phyloP scores from a whole-genome alignment of 2,888 invertebrate genomes.

The Phrixothrix hirtus region DNA sequence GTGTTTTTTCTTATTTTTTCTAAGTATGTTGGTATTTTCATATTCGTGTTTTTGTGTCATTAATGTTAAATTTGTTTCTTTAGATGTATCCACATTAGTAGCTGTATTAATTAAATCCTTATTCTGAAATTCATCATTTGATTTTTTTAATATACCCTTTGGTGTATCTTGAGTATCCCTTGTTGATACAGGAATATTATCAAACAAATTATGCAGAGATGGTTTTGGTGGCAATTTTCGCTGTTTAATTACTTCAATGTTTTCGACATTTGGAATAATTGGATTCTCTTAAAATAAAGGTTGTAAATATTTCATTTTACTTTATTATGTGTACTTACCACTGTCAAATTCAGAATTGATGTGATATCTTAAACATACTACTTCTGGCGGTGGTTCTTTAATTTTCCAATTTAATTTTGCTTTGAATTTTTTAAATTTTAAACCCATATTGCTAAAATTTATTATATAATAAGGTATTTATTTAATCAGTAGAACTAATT shows the following conservation, averaged over 20 bases:
- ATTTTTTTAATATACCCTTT: conserved; percentile 17
- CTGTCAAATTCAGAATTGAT: conserved; percentile 16
- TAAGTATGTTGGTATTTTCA: not conserved
- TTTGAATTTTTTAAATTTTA: conserved; percentile 17
- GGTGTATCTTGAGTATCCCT: too few species aligned
- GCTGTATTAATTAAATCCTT: too few species aligned
- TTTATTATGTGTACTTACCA: conserved; percentile 9
- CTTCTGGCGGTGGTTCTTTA: conserved; percentile 11
- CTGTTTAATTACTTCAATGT: too few species aligned
- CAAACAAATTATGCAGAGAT: too few species aligned
- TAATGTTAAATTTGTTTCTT: conserved; percentile 31
- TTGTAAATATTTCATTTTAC: too few species aligned
- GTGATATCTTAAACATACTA: conserved; percentile 18
- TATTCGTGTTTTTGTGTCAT: conserved; percentile 32
- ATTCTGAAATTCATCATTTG: not conserved
- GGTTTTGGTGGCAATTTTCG: too few species aligned
- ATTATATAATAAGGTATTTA: not conserved
- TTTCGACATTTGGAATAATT: too few species aligned
- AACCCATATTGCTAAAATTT: conserved; percentile 10
- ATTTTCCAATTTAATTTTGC: conserved; percentile 7
- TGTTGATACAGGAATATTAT: too few species aligned
- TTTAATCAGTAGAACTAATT: not conserved
- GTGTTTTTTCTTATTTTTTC: not conserved
- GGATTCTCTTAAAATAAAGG: too few species aligned
- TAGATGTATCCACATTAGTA: too few species aligned